A percentile compares a stretch with the other conserved stretches of the same genome.
Evolutionary conservation across 1,140 invertebrate genomes (phyloP).

Genomic region (Sycophaga agraensis): DNA sequence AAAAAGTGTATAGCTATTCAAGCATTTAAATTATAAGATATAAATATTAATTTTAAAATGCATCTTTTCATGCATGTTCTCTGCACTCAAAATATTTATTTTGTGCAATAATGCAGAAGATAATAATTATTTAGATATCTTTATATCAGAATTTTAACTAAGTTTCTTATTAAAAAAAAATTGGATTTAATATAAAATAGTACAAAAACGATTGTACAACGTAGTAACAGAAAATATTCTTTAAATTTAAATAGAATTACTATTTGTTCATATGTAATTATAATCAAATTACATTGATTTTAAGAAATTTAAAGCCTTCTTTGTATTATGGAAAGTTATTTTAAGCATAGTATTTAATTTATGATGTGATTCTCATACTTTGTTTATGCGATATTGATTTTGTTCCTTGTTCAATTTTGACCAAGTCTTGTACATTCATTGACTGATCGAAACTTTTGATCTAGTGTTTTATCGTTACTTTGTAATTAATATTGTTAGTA

Average conservation of each 20-base stretch:
- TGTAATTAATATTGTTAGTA: constrained; percentile 20
- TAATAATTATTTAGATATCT: background rate
- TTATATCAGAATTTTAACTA: background rate
- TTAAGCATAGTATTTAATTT: constrained; percentile 22
- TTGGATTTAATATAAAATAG: no score
- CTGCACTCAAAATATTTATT: background rate
- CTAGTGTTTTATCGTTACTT: constrained; percentile 36
- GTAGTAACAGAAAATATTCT: background rate
- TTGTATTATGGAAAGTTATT: constrained; percentile 10
- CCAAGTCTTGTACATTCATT: constrained; percentile 28
- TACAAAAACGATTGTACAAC: no score
- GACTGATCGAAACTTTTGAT: constrained; percentile 41
- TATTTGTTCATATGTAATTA: background rate
- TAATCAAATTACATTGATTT: constrained; percentile 19
- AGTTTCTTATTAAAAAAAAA: no score
- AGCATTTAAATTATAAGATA: no score
- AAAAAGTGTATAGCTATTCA: no score
- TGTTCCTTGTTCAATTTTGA: constrained; percentile 31
- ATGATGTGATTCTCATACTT: constrained; percentile 27
- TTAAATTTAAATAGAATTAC: background rate
- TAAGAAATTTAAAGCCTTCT: constrained; percentile 22
- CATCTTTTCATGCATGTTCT: background rate
- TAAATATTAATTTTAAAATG: background rate
- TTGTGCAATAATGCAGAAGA: background rate
- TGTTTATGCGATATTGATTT: constrained; percentile 29